Percentiles rank a stretch among this genome's conserved stretches.
Conservation (phyloP, 2,888 invertebrate genomes). For the Pseudolycoriella hygida region DNA sequence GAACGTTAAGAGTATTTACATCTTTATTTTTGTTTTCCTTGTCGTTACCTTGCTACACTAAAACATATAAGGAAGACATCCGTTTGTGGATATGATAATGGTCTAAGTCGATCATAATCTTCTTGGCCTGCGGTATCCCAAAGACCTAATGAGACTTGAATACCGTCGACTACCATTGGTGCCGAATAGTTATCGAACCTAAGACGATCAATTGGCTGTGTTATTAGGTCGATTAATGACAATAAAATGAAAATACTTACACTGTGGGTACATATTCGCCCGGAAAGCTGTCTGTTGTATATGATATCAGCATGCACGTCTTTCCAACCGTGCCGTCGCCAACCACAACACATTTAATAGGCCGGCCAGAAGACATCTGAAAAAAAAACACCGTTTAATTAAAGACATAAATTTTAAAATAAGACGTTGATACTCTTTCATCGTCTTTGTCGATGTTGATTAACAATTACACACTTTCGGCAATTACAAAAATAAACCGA, state of each 20-base stretch:
- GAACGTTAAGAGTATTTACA: not conserved
- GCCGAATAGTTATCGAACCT: constrained; percentile 99
- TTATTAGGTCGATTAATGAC: not conserved
- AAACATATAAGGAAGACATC: constrained; percentile 99
- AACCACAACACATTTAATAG: constrained; percentile 83
- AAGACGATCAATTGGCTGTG: too few species aligned
- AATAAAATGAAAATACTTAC: too few species aligned
- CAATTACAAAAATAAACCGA: too few species aligned
- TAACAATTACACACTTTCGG: too few species aligned
- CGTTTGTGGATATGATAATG: constrained; percentile 95
- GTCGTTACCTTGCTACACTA: constrained; percentile 84
- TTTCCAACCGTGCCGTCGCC: constrained; percentile 89
- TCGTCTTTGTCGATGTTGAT: too few species aligned
- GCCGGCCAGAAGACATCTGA: constrained; percentile 76
- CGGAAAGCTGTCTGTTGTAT: constrained; percentile 84
- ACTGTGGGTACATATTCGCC: constrained; percentile 91
- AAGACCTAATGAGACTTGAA: constrained; percentile 86
- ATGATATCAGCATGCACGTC: constrained; percentile 86
- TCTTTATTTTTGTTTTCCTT: constrained; percentile 1
- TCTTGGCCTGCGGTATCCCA: constrained; percentile 99
- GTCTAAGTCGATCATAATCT: constrained; percentile 90
- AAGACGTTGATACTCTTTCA: too few species aligned
- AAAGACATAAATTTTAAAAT: too few species aligned
- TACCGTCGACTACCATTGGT: constrained; percentile 95
- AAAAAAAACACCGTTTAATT: not conserved